phyloP scores from a whole-genome alignment of 2,797 vertebrate species.

The Sciaenops ocellatus region DNA sequence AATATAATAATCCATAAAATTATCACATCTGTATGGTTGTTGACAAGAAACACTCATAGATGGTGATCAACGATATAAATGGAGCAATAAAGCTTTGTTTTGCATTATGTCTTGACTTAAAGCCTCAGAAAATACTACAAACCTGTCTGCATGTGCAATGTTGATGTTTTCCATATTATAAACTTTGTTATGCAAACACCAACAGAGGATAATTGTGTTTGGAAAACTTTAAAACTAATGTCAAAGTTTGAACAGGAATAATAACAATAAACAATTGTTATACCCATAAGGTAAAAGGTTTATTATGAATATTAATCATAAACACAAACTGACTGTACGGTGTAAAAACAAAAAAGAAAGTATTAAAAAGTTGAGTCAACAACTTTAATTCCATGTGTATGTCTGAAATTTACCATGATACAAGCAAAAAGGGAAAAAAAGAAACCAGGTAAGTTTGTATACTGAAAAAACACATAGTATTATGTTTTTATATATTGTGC shows the following conservation, averaged over 20 bases:
- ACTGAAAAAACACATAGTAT: neutral
- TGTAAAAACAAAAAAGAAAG: neutral
- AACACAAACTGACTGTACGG: constrained; percentile 44
- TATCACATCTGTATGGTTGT: no score
- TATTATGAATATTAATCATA: constrained; percentile 40
- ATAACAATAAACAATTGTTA: neutral
- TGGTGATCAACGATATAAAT: neutral
- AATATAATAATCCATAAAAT: no score
- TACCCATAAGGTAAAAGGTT: constrained; percentile 35
- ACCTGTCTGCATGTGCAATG: neutral
- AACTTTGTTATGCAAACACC: neutral
- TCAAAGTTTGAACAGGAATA: neutral
- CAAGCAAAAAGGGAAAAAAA: neutral
- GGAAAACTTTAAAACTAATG: neutral
- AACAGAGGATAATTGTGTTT: neutral
- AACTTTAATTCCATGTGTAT: neutral
- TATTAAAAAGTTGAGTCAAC: neutral
- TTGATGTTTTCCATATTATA: neutral
- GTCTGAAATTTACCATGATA: neutral
- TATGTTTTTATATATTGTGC: neutral
- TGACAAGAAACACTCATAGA: no score
- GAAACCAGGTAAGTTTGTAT: neutral
- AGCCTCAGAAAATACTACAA: neutral
- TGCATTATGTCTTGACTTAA: neutral
- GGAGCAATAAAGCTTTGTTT: neutral